These are phyloP conservation scores for Bruchidius siliquastri DNA, from an alignment of 2,888 invertebrate species.

Conservation along the genomic window DNA sequence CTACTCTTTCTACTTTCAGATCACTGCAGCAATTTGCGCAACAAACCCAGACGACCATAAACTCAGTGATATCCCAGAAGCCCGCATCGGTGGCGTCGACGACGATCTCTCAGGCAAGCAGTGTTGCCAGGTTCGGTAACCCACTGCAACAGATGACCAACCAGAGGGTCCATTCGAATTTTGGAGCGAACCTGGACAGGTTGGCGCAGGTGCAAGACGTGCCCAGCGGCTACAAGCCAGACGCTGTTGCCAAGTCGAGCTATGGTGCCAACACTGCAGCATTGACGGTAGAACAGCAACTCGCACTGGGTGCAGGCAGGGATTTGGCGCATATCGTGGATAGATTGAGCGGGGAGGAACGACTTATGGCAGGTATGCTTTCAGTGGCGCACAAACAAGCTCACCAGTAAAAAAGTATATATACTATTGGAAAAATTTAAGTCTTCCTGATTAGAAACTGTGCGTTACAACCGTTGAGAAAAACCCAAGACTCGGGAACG, in stretches of 20 bases:
- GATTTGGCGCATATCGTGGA: conserved; percentile 60
- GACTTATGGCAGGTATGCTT: conserved; percentile 46
- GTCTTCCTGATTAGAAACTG: too few relatives aligned
- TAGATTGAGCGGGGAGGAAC: conserved; percentile 52
- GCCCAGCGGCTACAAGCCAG: conserved; percentile 25
- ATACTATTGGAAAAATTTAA: too few relatives aligned
- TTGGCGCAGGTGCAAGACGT: conserved; percentile 10
- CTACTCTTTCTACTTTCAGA: too few relatives aligned
- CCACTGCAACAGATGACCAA: conserved; percentile 22
- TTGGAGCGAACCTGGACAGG: not conserved
- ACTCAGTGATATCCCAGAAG: conserved; percentile 8
- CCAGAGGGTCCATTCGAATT: conserved; percentile 26
- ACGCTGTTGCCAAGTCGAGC: conserved; percentile 30
- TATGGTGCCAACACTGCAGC: conserved; percentile 31
- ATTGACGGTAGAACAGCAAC: conserved; percentile 46
- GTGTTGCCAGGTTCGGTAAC: conserved; percentile 19
- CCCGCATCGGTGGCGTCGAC: conserved; percentile 4
- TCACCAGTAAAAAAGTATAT: too few relatives aligned
- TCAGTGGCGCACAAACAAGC: too few relatives aligned
- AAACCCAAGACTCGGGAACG: too few relatives aligned
- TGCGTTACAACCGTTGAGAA: too few relatives aligned
- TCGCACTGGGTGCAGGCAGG: conserved; percentile 41
- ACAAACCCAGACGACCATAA: not conserved
- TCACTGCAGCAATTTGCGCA: conserved; percentile 23
- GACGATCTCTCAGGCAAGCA: conserved; percentile 12